Percentiles rank a stretch among this genome's conserved stretches.
Evolutionary conservation across 2,888 invertebrate species (phyloP).

Genomic region (Cosmorhoe ocellata): DNA sequence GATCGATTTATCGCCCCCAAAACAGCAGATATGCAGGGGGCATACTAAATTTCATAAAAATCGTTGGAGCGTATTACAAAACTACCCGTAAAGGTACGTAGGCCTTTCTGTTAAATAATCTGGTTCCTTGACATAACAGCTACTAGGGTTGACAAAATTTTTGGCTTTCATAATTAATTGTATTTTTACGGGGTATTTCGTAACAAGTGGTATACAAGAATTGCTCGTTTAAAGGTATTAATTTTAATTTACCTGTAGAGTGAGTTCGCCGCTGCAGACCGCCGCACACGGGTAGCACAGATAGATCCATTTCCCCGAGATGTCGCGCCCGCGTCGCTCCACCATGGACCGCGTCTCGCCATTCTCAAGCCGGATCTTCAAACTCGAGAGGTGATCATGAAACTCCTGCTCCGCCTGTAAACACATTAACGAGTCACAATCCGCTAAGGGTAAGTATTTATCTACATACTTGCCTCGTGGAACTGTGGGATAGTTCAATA

Average conservation of each 20-base stretch:
- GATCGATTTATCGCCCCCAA: too few relatives aligned
- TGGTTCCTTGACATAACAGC: too few relatives aligned
- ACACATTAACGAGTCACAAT: constrained; percentile 14
- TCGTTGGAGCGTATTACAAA: too few relatives aligned
- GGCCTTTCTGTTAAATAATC: too few relatives aligned
- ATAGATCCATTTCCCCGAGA: constrained; percentile 73
- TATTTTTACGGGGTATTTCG: too few relatives aligned
- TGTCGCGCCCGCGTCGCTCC: constrained; percentile 69
- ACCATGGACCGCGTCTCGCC: constrained; percentile 70
- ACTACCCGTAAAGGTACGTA: too few relatives aligned
- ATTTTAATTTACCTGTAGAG: constrained; percentile 59
- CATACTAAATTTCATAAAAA: too few relatives aligned
- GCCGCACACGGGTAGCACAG: constrained; percentile 80
- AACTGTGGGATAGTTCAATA: constrained; percentile 20
- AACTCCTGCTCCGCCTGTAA: constrained; percentile 74
- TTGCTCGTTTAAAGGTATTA: too few relatives aligned
- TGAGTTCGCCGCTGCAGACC: constrained; percentile 69
- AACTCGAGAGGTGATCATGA: constrained; percentile 66
- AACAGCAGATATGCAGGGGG: too few relatives aligned
- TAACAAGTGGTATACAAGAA: too few relatives aligned
- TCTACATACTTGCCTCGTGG: background rate
- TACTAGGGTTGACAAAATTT: too few relatives aligned
- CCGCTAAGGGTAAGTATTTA: background rate
- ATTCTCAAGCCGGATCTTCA: constrained; percentile 74
- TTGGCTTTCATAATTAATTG: too few relatives aligned